These are phyloP conservation scores for Plusia festucae DNA, from an alignment of 2,888 invertebrate species.

Conservation along the genomic window DNA sequence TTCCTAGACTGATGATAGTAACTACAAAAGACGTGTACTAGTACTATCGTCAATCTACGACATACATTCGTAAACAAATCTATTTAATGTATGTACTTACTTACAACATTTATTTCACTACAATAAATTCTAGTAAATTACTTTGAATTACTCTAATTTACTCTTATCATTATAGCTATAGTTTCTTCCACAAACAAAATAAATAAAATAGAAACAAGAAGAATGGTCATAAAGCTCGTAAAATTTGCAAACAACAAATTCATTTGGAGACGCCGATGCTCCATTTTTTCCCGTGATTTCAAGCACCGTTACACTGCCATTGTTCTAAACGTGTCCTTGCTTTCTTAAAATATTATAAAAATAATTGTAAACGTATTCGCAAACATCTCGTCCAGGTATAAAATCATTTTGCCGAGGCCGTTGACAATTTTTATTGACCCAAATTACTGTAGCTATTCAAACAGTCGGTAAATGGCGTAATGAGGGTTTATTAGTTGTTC, in stretches of 20 bases:
- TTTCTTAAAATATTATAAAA: constrained; percentile 53
- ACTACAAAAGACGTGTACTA: background rate
- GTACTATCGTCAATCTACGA: background rate
- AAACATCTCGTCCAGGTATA: constrained; percentile 46
- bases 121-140: background rate
- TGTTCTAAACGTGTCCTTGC: constrained; percentile 50
- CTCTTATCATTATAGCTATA: constrained; percentile 9
- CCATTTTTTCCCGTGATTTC: constrained; percentile 58
- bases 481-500: constrained; percentile 52
- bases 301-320: constrained; percentile 59
- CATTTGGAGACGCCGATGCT: constrained; percentile 55
- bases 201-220: constrained; percentile 31
- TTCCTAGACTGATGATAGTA: constrained; percentile 24
- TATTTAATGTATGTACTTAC: background rate
- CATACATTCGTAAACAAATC: background rate
- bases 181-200: constrained; percentile 25
- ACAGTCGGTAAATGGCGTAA: constrained; percentile 53
- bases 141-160: background rate
- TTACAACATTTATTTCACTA: background rate
- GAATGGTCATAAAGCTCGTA: constrained; percentile 42
- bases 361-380: constrained; percentile 48
- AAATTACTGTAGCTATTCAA: constrained; percentile 63
- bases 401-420: constrained; percentile 43
- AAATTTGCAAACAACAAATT: constrained; percentile 61
- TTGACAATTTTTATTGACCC: constrained; percentile 58